phyloP scores from a whole-genome alignment of 2,888 invertebrate genomes.

The Belgica antarctica region DNA sequence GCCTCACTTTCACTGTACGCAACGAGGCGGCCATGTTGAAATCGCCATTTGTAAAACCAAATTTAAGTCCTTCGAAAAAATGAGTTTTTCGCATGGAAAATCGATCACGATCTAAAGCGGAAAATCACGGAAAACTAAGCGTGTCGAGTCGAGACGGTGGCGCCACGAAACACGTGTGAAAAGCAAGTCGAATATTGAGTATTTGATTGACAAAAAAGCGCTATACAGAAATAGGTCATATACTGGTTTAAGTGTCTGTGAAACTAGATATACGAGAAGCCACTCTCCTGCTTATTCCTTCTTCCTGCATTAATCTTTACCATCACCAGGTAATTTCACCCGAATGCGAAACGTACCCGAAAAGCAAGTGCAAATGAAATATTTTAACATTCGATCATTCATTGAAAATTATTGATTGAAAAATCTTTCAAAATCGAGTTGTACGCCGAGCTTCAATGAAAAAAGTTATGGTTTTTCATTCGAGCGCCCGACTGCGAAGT shows the following conservation, averaged over 20 bases:
- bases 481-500: neutral
- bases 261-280: neutral
- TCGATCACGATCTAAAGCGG: neutral
- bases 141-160: slow-evolving; percentile 6
- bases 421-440: slow-evolving; percentile 16
- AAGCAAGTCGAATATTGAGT: slow-evolving; percentile 7
- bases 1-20: no score
- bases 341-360: neutral
- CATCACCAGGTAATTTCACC: neutral
- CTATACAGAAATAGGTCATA: slow-evolving; percentile 8
- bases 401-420: slow-evolving; percentile 25
- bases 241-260: neutral
- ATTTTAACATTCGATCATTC: neutral
- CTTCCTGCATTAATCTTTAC: neutral
- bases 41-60: neutral
- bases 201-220: slow-evolving; percentile 1
- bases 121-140: slow-evolving; percentile 4
- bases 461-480: neutral
- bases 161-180: slow-evolving; percentile 2
- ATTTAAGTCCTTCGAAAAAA: neutral
- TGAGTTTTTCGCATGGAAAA: neutral
- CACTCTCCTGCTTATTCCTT: neutral
- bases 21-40: neutral
- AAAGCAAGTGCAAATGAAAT: neutral
- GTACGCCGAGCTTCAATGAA: neutral